Conservation (phyloP, 2,797 vertebrate genomes). For the Halcyon badia region DNA sequence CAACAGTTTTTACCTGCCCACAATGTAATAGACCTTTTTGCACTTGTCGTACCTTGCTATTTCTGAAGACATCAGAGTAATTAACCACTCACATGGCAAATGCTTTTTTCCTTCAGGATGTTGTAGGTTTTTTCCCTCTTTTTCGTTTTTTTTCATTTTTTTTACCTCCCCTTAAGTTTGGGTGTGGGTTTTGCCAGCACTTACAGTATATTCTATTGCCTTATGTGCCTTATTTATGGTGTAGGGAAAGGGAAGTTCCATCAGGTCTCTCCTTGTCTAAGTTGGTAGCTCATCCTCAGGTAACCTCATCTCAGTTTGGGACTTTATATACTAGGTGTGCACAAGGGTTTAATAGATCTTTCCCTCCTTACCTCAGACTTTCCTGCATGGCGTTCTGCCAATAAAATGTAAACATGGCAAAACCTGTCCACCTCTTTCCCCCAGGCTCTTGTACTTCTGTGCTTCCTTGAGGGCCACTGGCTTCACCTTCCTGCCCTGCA, state of each 20-base stretch:
- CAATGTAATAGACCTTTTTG: neutral
- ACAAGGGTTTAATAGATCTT: neutral
- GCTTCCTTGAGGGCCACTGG: neutral
- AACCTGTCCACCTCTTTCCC: neutral
- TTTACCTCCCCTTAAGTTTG: rapidly evolving
- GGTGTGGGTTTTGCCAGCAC: neutral
- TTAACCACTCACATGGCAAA: neutral
- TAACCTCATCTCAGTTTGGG: neutral
- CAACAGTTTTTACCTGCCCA: neutral
- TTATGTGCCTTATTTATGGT: neutral
- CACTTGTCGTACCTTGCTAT: neutral
- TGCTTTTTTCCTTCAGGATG: neutral
- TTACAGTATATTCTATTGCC: neutral
- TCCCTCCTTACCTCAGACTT: neutral
- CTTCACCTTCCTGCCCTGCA: neutral
- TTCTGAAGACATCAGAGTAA: neutral
- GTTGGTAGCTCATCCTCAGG: neutral
- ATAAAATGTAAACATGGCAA: neutral
- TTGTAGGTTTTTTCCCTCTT: rapidly evolving
- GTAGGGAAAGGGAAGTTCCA: neutral
- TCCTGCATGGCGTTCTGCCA: neutral
- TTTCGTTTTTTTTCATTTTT: neutral
- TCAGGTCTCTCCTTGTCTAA: neutral
- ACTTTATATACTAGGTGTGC: neutral
- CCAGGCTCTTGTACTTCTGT: neutral